Percentiles rank a stretch among this genome's conserved stretches.
Conservation (phyloP, 2,113 vertebrate species). For the Myanophis thanlyinensis region DNA sequence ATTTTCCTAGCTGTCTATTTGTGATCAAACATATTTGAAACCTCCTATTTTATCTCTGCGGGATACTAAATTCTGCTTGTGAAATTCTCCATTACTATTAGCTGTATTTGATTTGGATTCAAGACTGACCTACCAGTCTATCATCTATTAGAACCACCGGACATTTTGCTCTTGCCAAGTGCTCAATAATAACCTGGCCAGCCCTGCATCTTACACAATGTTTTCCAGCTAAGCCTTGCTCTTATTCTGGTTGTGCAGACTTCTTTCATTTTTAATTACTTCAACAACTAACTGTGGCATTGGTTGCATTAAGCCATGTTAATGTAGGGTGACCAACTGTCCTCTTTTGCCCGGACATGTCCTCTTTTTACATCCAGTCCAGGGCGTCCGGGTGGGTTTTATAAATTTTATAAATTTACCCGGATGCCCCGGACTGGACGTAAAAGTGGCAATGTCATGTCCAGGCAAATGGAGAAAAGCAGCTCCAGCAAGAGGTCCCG, state of each 20-base stretch:
- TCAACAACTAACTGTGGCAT: neutral
- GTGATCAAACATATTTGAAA: neutral
- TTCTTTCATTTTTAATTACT: accelerated
- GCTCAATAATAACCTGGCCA: neutral
- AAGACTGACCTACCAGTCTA: neutral
- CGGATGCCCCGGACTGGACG: no score
- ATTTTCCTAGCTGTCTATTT: neutral
- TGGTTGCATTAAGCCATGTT: neutral
- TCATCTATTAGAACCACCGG: neutral
- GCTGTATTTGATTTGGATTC: neutral
- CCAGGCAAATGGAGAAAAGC: no score
- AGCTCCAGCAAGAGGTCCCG: no score
- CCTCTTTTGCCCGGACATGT: no score
- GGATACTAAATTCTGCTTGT: neutral
- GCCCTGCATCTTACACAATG: neutral
- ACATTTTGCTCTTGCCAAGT: neutral
- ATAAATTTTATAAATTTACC: no score
- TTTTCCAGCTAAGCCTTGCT: neutral
- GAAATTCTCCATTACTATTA: neutral
- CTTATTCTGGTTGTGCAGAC: neutral
- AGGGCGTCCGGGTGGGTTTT: no score
- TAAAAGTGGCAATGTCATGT: no score
- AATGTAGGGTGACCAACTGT: no score
- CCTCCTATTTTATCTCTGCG: neutral
- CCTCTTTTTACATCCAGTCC: no score